Base-by-base conservation (phyloP, 2,797 vertebrate species). In the Pelodytes ibericus region DNA sequence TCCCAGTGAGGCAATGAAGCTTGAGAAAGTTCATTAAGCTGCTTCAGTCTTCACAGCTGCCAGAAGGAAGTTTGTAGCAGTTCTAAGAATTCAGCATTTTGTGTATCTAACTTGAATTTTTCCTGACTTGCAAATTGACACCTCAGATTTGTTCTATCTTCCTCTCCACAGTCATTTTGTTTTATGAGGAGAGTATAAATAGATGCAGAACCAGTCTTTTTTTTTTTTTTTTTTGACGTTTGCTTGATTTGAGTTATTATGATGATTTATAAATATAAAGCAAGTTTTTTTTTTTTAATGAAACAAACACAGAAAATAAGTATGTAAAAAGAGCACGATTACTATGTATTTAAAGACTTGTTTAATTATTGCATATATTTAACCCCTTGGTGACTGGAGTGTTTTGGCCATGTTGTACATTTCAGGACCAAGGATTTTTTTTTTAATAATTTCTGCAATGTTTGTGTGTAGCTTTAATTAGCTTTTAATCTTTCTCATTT, bases 21-120 rank as follows among this genome's bases (percentile, higher is more conserved):
- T 76, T 76, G 74, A 62, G 44, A 76, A 62, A 36, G 66, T 70
- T 76, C 74, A 76, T 76, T 70, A 76, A 63, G 44, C 65, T 70
- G 58, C 39, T 76, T 51, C 7, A 20, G 66, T 76, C 59, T 70
- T 76, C 49, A 71, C 74, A 76, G 67, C 74, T 76, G 74, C 59
- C 66, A 71, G 24, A 29, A 63, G 56, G 25, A 64, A 71, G 74
- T 70, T 56, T 76, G 41, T 20, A 24, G 44, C 59, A 57, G 74
- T 64, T 76, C 58, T 76, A 62, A 57, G 31, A 76, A 18, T 56
- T 70, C 66, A 70, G 66, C 65, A 70, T 41, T 51, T 69, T 76
- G 29, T 56, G 49, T 39, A 44, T 59, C 26, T 60, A 58, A 41
- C 56, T 74, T 58, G 27, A 26, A 30, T 60, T 67, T 75, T 75